Percentiles rank a stretch among this genome's conserved stretches.
phyloP scores from a whole-genome alignment of 2,888 invertebrate species.

The Conus canariensis region DNA sequence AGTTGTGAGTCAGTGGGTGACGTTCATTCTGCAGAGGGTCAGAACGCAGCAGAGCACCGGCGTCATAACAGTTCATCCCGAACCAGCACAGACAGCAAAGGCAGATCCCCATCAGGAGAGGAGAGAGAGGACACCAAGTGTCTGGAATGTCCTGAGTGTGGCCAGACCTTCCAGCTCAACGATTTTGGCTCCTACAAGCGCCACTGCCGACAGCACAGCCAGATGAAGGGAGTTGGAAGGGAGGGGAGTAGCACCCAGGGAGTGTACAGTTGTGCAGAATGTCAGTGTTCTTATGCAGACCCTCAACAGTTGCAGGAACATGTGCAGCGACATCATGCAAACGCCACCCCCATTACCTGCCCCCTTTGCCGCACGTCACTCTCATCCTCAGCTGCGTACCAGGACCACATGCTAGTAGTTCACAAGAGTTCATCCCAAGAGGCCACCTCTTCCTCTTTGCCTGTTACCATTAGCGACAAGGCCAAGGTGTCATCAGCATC shows the following conservation, averaged over 20 bases:
- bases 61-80: constrained; percentile 26
- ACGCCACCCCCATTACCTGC: constrained; percentile 47
- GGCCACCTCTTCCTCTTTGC: neutral
- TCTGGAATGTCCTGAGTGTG: constrained; percentile 71
- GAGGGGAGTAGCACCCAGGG: constrained; percentile 42
- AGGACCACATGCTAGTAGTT: constrained; percentile 47
- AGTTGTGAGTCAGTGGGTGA: constrained; percentile 25
- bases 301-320: constrained; percentile 59
- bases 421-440: constrained; percentile 33
- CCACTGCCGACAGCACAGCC: constrained; percentile 70
- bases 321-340: constrained; percentile 44
- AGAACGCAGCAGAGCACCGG: neutral
- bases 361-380: constrained; percentile 53
- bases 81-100: constrained; percentile 26
- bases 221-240: constrained; percentile 49
- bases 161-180: constrained; percentile 71
- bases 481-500: neutral
- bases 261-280: constrained; percentile 62
- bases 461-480: neutral
- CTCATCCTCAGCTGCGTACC: constrained; percentile 42
- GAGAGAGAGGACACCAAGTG: constrained; percentile 59
- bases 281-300: constrained; percentile 61
- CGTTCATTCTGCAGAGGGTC: neutral
- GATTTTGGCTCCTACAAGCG: constrained; percentile 75
- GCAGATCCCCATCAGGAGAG: constrained; percentile 20